Percentiles rank a stretch among this genome's conserved stretches.
phyloP scores from a whole-genome alignment of 1,140 invertebrate species.

The Samia ricini region DNA sequence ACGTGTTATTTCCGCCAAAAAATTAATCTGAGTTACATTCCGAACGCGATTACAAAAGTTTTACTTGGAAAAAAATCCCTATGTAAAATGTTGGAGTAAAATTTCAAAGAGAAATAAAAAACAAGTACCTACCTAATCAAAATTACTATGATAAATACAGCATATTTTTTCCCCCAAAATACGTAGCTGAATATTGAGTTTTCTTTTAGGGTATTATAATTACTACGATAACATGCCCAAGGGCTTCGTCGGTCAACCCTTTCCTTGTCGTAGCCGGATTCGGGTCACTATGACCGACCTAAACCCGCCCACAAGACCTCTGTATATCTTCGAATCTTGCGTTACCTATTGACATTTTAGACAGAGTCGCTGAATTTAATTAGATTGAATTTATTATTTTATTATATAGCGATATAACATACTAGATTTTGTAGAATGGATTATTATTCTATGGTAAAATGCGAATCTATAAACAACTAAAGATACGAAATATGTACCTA shows the following conservation, averaged over 20 bases:
- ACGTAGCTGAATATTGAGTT: slow-evolving; percentile 2
- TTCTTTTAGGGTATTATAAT: slow-evolving; percentile 28
- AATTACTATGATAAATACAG: no score
- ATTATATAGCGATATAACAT: background rate
- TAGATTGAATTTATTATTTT: background rate
- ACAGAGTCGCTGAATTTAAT: background rate
- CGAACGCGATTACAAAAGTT: no score
- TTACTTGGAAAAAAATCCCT: no score
- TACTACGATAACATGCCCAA: slow-evolving; percentile 25
- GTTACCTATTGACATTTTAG: slow-evolving; percentile 12
- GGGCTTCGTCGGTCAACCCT: slow-evolving; percentile 26
- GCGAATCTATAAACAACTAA: no score
- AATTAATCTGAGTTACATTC: no score
- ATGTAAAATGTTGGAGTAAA: no score
- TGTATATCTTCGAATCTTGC: slow-evolving; percentile 15
- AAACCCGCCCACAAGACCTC: slow-evolving; percentile 18
- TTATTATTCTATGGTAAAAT: no score
- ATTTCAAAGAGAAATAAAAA: no score
- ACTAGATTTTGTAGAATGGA: background rate
- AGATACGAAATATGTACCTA: no score
- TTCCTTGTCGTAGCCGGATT: slow-evolving; percentile 18
- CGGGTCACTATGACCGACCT: slow-evolving; percentile 13
- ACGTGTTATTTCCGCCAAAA: no score
- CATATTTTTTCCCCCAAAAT: background rate
- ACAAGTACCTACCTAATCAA: no score